Evolutionary conservation across 2,113 vertebrate genomes (phyloP).

Genomic region (Porphyrio hochstetteri): DNA sequence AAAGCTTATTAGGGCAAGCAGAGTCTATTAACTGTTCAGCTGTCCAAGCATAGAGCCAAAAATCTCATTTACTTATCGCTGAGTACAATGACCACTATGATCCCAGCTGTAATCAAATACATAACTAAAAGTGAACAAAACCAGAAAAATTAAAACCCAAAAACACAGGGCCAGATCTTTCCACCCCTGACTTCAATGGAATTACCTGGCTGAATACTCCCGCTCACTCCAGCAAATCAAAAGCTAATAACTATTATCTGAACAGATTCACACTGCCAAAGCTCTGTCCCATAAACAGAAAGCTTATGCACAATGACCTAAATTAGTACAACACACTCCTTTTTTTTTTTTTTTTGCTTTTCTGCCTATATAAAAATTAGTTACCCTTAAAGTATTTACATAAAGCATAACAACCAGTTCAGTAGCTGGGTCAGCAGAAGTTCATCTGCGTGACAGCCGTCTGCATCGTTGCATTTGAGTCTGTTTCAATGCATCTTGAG

Average conservation of each 20-base stretch:
- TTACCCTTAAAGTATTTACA: constrained; percentile 23
- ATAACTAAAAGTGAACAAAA: constrained; percentile 18
- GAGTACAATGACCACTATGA: constrained; percentile 5
- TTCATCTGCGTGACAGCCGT: constrained; percentile 6
- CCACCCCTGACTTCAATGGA: not conserved
- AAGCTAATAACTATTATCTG: constrained; percentile 24
- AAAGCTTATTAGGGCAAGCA: constrained; percentile 6
- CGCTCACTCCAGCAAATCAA: constrained; percentile 14
- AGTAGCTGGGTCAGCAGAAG: constrained; percentile 31
- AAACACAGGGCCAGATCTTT: not conserved
- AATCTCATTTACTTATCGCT: constrained; percentile 39
- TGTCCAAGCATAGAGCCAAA: not conserved
- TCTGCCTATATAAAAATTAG: constrained; percentile 36
- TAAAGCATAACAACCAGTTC: constrained; percentile 22
- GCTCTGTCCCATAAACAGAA: not conserved
- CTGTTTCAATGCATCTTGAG: not conserved
- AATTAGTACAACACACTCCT: not conserved
- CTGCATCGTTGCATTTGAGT: not conserved
- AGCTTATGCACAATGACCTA: constrained; percentile 4
- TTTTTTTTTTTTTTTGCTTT: not conserved
- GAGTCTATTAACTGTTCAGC: constrained; percentile 25
- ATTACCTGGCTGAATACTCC: constrained; percentile 6
- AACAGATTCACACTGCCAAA: not conserved
- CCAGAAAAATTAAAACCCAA: not conserved
- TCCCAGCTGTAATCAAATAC: constrained; percentile 18